Base-by-base conservation (phyloP, 2,888 invertebrate genomes). In the Caenorhabditis wallacei region DNA sequence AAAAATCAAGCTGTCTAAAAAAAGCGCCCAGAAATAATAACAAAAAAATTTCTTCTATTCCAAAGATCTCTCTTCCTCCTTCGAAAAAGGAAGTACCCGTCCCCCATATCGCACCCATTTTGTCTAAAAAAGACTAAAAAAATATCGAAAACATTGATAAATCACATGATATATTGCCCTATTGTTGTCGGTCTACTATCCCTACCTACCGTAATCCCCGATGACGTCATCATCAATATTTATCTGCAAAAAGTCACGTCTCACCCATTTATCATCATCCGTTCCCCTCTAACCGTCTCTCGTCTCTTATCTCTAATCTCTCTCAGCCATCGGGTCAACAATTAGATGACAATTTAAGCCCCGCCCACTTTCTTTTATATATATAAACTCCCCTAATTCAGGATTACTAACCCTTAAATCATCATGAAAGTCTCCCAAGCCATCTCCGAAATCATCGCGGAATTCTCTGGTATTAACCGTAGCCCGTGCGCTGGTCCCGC, bases 401-500 rank as follows among this genome's bases (percentile, higher is more conserved):
- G 18, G n/a, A n/a, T n/a, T n/a, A n/a, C n/a, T n/a, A 40, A 22
- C 2, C 30, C 30, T 30, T 5, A 3, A 30, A 8, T 40, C 5
- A 56, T 16, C 26, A 80, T 72, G 71, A 80, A 80, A 80, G 53
- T 72, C 48, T 57, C 71, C 40, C 51, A 70, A 70, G 59, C 72
- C 2, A 66, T 80, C 24, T 72, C 80, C 11, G 80, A 80, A 30
- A 74, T 80, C 30, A 68, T 80, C 16, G 66, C 72, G 56, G 80
- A 80, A 20, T 80, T 80, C 43, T 69, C 69, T 8, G 80, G 80
- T 2, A 61, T 80, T 63, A 68, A 69, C 46, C 66, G 74, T 4
- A 61, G 74, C 11, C 80, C 80, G 0, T n/a, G 10, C 26, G 22
- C 43, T 13, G 59, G 10, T 1, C 43, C 43, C 8, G 22, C 61